Percentiles rank a stretch among this genome's conserved stretches.
Evolutionary conservation across 2,797 vertebrate genomes (phyloP).

Genomic region (Novumbra hubbsi): DNA sequence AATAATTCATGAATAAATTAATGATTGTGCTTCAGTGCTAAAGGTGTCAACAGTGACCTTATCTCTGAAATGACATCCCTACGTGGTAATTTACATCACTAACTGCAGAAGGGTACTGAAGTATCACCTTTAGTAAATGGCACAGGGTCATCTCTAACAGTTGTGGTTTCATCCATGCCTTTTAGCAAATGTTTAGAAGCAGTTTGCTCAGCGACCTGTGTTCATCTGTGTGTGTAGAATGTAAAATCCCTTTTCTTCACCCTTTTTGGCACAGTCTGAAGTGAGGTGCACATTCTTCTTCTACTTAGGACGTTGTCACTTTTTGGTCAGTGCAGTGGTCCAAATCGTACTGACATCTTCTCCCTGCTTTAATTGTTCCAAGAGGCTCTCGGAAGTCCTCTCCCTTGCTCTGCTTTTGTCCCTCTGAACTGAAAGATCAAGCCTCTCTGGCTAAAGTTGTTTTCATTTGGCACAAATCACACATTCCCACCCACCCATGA

Average conservation of each 20-base stretch:
- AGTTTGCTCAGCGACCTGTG: background rate
- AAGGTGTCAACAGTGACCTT: background rate
- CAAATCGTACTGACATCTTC: background rate
- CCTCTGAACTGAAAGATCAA: background rate
- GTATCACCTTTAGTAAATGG: background rate
- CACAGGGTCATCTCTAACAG: background rate
- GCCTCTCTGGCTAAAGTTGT: background rate
- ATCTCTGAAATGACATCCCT: background rate
- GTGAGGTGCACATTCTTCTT: background rate
- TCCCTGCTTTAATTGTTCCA: background rate
- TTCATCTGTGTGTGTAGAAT: background rate
- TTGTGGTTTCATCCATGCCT: background rate
- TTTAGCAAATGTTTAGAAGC: background rate
- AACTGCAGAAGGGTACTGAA: background rate
- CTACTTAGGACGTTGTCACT: background rate
- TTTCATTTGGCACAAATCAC: background rate
- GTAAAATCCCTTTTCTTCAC: background rate
- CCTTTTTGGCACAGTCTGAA: background rate
- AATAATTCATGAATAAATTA: background rate
- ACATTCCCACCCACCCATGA: background rate
- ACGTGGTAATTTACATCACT: background rate
- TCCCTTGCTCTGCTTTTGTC: background rate
- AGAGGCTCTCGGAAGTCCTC: background rate
- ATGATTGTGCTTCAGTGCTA: background rate
- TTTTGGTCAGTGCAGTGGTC: background rate